Percentiles rank a stretch among this genome's conserved stretches.
These are phyloP conservation scores for Serilophus lunatus DNA, from an alignment of 2,113 vertebrate genomes.

Conservation along the genomic window DNA sequence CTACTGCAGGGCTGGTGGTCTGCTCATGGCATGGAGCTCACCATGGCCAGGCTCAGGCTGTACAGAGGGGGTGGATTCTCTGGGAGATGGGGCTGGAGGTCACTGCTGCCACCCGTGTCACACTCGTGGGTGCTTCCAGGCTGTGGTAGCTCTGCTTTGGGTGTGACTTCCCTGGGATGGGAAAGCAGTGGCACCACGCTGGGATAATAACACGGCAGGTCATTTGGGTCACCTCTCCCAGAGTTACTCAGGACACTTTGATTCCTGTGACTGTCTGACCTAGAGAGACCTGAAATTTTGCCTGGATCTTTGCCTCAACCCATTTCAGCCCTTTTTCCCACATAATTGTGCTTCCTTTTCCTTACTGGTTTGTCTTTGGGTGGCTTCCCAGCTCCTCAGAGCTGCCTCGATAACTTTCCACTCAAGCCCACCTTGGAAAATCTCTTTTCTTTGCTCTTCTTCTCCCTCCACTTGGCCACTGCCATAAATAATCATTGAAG, in stretches of 20 bases:
- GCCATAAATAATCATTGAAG: neutral
- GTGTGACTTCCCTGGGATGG: neutral
- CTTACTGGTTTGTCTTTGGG: slow-evolving; percentile 17
- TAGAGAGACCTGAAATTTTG: neutral
- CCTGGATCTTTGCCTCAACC: slow-evolving; percentile 8
- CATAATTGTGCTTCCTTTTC: slow-evolving; percentile 23
- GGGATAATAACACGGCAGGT: neutral
- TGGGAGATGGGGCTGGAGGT: neutral
- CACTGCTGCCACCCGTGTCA: neutral
- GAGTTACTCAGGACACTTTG: neutral
- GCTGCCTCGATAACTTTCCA: neutral
- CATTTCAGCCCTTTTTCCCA: slow-evolving; percentile 23
- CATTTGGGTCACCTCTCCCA: neutral
- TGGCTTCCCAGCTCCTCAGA: neutral
- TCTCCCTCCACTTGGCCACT: neutral
- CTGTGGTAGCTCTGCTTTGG: neutral
- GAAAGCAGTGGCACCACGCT: neutral
- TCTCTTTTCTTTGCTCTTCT: neutral
- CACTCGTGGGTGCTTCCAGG: neutral
- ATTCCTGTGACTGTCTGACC: slow-evolving; percentile 11
- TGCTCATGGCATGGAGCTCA: neutral
- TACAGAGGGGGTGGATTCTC: neutral
- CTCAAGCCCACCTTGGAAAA: neutral
- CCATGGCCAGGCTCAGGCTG: rapidly evolving
- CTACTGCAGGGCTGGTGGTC: neutral